Base-by-base conservation (phyloP, 2,797 vertebrate species). In the Pipistrellus nathusii region DNA sequence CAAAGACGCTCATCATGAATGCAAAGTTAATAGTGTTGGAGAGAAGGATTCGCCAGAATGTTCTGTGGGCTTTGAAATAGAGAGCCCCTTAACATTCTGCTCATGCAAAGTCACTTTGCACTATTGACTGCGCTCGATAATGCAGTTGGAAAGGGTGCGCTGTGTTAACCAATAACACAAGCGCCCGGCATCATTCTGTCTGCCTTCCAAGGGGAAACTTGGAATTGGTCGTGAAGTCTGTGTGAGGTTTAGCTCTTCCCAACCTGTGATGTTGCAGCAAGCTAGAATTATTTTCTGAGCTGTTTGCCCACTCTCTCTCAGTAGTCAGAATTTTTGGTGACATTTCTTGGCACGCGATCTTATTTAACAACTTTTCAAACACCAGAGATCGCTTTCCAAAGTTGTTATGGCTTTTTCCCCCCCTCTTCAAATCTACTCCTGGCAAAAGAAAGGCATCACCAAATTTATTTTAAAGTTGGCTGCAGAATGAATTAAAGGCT, bases 401-500 rank as follows among this genome's bases (percentile, higher is more conserved):
- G 97, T 98, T 98, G 97, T 97, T 94, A 96, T 97, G 97, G 94
- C 97, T 98, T 86, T 57, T 66, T 41, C 92, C 84, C 92, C 92
- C 44, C 44, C 44, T 82, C 96, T 97, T 96, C 85, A 94, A 23
- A 96, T 96, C 96, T 96, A 94, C 94, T 97, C 93, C 88, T 98
- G 97, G 97, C 97, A 96, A 98, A 96, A 96, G 92, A 94, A 95
- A 98, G 97, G 96, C 96, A 98, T 73, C 95, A 97, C 97, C 97
- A 98, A 96, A 96, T 97, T 98, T 97, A 97, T 97, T 96, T 95
- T 32, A 94, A 97, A 98, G 97, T 97, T 97, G 97, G 96, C 97
- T 98, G 97, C 95, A 97, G 97, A 98, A 98, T 98, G 98, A 98
- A 98, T 98, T 98, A 98, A 98, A 98, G 97, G 96, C 98, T 98